phyloP scores from a whole-genome alignment of 2,888 invertebrate species.

The Caenorhabditis parvicauda region DNA sequence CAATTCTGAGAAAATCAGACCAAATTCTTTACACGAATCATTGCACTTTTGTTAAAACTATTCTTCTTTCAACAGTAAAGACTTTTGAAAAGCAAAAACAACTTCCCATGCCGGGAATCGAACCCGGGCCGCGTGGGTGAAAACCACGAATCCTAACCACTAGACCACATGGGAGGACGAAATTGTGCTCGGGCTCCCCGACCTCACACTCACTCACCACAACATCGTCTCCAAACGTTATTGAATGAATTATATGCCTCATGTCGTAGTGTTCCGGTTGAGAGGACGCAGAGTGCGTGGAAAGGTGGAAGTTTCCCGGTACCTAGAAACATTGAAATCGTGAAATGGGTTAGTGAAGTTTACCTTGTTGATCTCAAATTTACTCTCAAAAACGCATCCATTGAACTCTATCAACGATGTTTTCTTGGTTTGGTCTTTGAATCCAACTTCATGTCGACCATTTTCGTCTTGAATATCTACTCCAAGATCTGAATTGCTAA shows the following conservation, averaged over 20 bases:
- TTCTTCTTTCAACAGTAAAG: no score
- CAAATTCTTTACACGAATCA: not conserved
- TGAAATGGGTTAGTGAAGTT: not conserved
- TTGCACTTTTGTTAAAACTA: no score
- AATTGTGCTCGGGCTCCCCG: no score
- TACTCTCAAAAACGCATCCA: conserved; percentile 68
- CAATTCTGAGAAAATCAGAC: not conserved
- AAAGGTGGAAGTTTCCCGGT: conserved; percentile 70
- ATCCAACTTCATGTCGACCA: conserved; percentile 69
- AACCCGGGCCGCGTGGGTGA: conserved; percentile 62
- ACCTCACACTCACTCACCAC: conserved; percentile 17
- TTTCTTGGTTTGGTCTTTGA: conserved; percentile 68
- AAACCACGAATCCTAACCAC: conserved; percentile 35
- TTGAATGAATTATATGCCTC: conserved; percentile 68
- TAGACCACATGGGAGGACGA: no score
- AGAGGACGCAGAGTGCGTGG: conserved; percentile 67
- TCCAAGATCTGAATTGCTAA: conserved; percentile 65
- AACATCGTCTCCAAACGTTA: conserved; percentile 64
- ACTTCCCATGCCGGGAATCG: conserved; percentile 62
- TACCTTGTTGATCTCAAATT: conserved; percentile 65
- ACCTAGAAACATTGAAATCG: conserved; percentile 63
- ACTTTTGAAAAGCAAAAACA: no score
- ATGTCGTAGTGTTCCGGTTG: conserved; percentile 69
- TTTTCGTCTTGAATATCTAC: conserved; percentile 70
- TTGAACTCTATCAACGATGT: conserved; percentile 62